Base-by-base conservation (phyloP, 2,888 invertebrate genomes). In the Stratiomys singularior region DNA sequence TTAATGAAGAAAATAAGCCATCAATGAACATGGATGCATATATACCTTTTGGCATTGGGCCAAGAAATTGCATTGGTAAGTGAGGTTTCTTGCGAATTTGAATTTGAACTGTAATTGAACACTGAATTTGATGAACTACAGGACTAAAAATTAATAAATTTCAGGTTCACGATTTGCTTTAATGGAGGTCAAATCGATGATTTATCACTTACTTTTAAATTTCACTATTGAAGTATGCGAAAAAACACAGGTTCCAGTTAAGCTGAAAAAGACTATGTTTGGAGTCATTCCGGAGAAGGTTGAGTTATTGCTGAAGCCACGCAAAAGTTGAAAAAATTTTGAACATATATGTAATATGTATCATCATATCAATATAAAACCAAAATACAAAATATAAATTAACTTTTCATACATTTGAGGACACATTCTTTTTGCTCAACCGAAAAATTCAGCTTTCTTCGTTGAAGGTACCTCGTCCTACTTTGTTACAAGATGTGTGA, bases 61-160 rank as follows among this genome's bases (percentile, higher is more conserved):
- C 90, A 0, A 86, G 90, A 79, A 89, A 87, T 81, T 91, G 90
- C 80, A 88, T 90, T 58, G 90, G 89, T 78, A 67, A 21, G 37
- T 37, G 5, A 47, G 15, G 52, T 9, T 52, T 52, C 52, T 52
- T n/a, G n/a, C n/a, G n/a, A n/a, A n/a, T n/a, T n/a, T n/a, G n/a
- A n/a, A n/a, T n/a, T n/a, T n/a, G n/a, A n/a, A n/a, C n/a, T n/a
- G n/a, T n/a, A n/a, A n/a, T n/a, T n/a, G n/a, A n/a, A n/a, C n/a
- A n/a, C n/a, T n/a, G n/a, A n/a, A n/a, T n/a, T n/a, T n/a, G n/a
- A n/a, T n/a, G n/a, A n/a, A n/a, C n/a, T n/a, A n/a, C n/a, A 37
- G 3, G 37, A 37, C 3, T 37, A 3, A 37, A 37, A 37, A 37
- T 37, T 37, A 37, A 5, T 37, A 3, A 58, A 52, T 52, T 52